Percentiles rank a stretch among this genome's conserved stretches.
Evolutionary conservation across 2,888 invertebrate genomes (phyloP).

Genomic region (Byasa hedistus): DNA sequence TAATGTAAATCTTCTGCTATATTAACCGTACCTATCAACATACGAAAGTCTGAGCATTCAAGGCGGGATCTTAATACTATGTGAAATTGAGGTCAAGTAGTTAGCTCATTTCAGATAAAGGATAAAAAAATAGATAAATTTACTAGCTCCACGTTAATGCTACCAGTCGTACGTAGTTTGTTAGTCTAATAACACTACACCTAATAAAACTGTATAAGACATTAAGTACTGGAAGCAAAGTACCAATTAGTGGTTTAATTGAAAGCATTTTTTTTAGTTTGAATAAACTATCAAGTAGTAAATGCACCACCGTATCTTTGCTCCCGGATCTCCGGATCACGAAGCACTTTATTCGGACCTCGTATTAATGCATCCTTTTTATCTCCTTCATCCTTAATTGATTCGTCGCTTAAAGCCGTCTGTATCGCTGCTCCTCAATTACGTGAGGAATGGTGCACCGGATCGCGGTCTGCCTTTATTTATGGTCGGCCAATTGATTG

Average conservation of each 20-base stretch:
- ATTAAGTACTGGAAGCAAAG: background rate
- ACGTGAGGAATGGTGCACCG: slow-evolving; percentile 54
- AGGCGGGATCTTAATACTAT: too few species aligned
- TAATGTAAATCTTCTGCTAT: too few species aligned
- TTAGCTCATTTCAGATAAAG: too few species aligned
- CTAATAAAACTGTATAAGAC: too few species aligned
- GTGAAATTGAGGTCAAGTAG: too few species aligned
- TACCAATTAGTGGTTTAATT: background rate
- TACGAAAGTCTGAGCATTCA: too few species aligned
- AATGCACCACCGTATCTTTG: slow-evolving; percentile 11
- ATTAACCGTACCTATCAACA: too few species aligned
- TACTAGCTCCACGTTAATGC: too few species aligned
- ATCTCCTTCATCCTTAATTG: slow-evolving; percentile 69
- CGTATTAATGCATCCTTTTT: slow-evolving; percentile 71
- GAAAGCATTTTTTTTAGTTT: background rate
- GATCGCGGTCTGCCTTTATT: slow-evolving; percentile 73
- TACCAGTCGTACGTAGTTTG: too few species aligned
- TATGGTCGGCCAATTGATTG: slow-evolving; percentile 76
- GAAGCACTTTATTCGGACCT: slow-evolving; percentile 50
- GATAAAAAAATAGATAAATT: too few species aligned
- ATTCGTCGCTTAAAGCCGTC: slow-evolving; percentile 71
- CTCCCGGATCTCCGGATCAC: slow-evolving; percentile 34
- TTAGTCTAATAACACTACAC: too few species aligned
- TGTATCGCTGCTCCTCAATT: slow-evolving; percentile 72
- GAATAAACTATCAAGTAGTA: slow-evolving; percentile 6